Percentiles rank a stretch among this genome's conserved stretches.
Conservation (phyloP, 1,140 invertebrate genomes). For the Papilio xuthus region DNA sequence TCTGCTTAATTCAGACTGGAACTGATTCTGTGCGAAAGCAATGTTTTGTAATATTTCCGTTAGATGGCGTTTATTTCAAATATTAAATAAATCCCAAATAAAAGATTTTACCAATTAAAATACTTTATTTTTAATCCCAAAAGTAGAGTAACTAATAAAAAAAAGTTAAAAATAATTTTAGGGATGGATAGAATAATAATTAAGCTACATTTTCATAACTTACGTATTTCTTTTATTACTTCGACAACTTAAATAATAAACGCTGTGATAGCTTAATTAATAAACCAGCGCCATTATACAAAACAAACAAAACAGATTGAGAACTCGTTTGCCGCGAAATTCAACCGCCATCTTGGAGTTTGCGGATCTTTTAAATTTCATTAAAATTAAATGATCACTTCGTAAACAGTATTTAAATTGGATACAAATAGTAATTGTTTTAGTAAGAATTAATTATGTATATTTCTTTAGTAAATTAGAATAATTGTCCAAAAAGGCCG, state of each 20-base stretch:
- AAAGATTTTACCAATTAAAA: no score
- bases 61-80: background rate
- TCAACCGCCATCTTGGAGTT: slow-evolving; percentile 11
- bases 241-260: background rate
- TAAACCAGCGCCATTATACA: background rate
- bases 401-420: background rate
- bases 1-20: no score
- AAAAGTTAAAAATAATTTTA: background rate
- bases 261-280: slow-evolving; percentile 11
- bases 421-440: background rate
- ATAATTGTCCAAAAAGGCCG: no score
- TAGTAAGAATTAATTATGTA: background rate
- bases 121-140: no score
- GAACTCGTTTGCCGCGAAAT: background rate
- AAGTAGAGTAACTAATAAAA: no score
- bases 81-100: background rate
- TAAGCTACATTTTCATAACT: background rate
- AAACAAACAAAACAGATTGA: slow-evolving; percentile 24
- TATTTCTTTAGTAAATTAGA: no score
- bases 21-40: background rate
- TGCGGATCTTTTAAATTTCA: background rate
- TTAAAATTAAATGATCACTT: slow-evolving; percentile 19
- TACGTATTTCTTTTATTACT: background rate
- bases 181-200: background rate
- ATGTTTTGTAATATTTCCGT: background rate